phyloP scores from a whole-genome alignment of 2,113 vertebrate species.

The Triplophysa siluroides region DNA sequence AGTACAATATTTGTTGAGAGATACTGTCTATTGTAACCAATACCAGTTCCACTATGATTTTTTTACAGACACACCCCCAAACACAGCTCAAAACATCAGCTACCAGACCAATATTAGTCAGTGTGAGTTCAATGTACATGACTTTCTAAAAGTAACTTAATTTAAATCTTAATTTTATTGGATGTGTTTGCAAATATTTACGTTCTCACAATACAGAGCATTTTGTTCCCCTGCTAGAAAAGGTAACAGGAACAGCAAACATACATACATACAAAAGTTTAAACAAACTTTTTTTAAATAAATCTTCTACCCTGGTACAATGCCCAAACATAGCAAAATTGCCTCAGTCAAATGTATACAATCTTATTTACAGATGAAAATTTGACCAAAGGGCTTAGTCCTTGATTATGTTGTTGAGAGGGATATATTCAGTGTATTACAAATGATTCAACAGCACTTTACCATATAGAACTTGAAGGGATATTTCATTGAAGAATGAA shows the following conservation, averaged over 20 bases:
- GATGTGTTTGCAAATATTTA: conserved; percentile 62
- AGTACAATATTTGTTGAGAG: too few relatives aligned
- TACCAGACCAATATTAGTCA: too few relatives aligned
- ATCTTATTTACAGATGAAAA: conserved; percentile 90
- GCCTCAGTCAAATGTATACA: conserved; percentile 80
- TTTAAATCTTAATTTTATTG: conserved; percentile 69
- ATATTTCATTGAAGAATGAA: too few relatives aligned
- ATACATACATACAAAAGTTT: conserved; percentile 81
- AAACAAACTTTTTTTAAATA: conserved; percentile 77
- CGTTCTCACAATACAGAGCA: conserved; percentile 67
- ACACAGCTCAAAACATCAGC: too few relatives aligned
- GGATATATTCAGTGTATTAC: conserved; percentile 87
- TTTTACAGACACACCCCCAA: too few relatives aligned
- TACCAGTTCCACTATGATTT: too few relatives aligned
- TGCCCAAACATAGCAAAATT: conserved; percentile 86
- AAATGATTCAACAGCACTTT: conserved; percentile 72
- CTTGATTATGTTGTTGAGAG: conserved; percentile 74
- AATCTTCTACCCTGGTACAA: conserved; percentile 77
- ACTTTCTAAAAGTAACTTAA: conserved; percentile 7
- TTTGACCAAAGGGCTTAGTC: conserved; percentile 96
- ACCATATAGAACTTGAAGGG: conserved; percentile 3
- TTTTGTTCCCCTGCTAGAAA: conserved; percentile 73
- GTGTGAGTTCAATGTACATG: too few relatives aligned
- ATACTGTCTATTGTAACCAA: too few relatives aligned
- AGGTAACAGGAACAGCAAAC: conserved; percentile 77